phyloP scores from a whole-genome alignment of 2,113 vertebrate species.

The Coptodon rendalli region DNA sequence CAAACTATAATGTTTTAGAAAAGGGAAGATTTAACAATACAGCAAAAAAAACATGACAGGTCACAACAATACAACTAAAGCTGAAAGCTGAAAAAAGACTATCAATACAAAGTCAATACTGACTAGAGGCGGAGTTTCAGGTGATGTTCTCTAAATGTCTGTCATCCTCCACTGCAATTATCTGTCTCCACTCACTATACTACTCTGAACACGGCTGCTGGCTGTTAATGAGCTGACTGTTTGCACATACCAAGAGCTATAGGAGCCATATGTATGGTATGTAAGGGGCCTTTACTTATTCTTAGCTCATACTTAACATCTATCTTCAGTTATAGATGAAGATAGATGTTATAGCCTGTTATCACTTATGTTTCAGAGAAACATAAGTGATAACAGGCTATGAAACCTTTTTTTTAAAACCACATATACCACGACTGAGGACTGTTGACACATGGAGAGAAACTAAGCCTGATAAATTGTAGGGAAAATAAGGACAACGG shows the following conservation, averaged over 20 bases:
- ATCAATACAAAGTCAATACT: not conserved
- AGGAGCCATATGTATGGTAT: not conserved
- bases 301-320: not conserved
- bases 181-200: not conserved
- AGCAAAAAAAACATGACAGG: not conserved
- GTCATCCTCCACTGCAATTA: not conserved
- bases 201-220: not conserved
- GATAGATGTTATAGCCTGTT: too few species aligned
- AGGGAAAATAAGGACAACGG: not conserved
- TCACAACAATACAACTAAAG: not conserved
- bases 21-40: not conserved
- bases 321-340: too few species aligned
- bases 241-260: not conserved
- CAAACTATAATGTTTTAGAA: not conserved
- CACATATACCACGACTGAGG: not conserved
- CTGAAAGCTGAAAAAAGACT: not conserved
- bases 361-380: too few species aligned
- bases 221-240: constrained; percentile 19
- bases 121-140: constrained; percentile 10
- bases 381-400: not conserved
- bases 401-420: not conserved
- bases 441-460: not conserved
- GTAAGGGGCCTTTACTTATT: not conserved
- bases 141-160: constrained; percentile 1
- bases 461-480: not conserved